Base-by-base conservation (phyloP, 2,888 invertebrate genomes). In the Drosophila nr. perissopoda region DNA sequence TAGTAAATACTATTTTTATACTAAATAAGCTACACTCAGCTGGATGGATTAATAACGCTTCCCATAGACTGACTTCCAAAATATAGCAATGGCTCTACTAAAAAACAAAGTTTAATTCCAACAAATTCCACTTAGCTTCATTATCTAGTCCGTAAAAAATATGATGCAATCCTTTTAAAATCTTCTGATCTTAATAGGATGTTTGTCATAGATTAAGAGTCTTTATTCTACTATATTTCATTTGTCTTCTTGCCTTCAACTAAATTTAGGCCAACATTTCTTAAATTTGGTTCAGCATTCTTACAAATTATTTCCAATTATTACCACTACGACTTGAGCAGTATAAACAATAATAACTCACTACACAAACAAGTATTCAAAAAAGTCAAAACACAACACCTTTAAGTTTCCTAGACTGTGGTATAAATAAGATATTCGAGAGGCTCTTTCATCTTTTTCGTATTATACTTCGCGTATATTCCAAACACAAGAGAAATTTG, bases 1-100 rank as follows among this genome's bases (percentile, higher is more conserved):
- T 11, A 33, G 7, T 16, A 36, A 7, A 7, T 45, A 16, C 2
- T 2, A 25, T 16, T 40, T 4, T 0, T n/a, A 8, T 40, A 18
- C 1, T 38, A 4, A 18, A 4, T 38, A 18, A 38, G 2, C 4
- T 0, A 8, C 0, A 18, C 38, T 38, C 2, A 4, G 21, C 13
- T 6, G 13, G 13, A 3, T 13, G 3, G 13, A 7, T 13, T 21
- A 3, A 34, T 13, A 34, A 34, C 0, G 13, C 34, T 34, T 13
- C 0, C 1, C 13, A 13, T 34, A 38, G 0, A 0, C 8, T 2
- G 38, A 3, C 1, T 38, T 18, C 8, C 8, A 18, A 18, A 18
- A 18, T 18, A 18, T 38, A 0, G 13, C 21, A 13, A 21, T 1
- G 2, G 4, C 4, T 21, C 21, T 13, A 1, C 13, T 13, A 3